Evolutionary conservation across 2,888 invertebrate genomes (phyloP), one percentile per base, ranked within the genome.

Genomic region (Heteromurus nitidus): DNA sequence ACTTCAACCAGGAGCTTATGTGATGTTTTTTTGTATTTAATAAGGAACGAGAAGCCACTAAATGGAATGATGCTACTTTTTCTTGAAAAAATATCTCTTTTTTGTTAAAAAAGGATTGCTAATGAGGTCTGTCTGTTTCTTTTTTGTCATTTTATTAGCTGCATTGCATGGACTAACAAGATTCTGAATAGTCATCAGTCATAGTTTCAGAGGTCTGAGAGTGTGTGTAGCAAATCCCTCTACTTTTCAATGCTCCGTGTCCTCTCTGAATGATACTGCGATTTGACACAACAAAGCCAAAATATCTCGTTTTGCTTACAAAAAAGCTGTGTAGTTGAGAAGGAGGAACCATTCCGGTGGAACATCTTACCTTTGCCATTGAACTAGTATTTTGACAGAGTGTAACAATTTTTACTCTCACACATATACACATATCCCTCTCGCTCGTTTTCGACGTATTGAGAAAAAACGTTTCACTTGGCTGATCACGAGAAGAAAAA

Each of bases 321-420:
- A n/a, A n/a, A n/a, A n/a, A n/a, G n/a, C n/a, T n/a, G n/a, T n/a
- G n/a, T n/a, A n/a, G n/a, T n/a, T 3, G 44, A 67, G 24, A 36
- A 72, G 44, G 44, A 53, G 60, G 55, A 79, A 79, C 36, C 67
- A 80, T 80, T 65, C 72, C 80, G 58, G 73, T 80, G 73, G 73
- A 80, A 80, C 73, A 50, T 53, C 74, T 67, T 80, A 76, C 70
- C 82, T 81, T 83, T 84, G 83, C 81, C 83, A 84, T 84, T 84
- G 83, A 84, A 84, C 75, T 82, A 79, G 73, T 79, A 67, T 80
- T 72, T 80, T 80, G 79, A 79, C 79, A 79, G 76, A 73, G 50
- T 58, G 65, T 64, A 72, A 72, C 72, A 42, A 70, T 69, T 77
- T 77, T 24, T 50, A 22, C 2, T 72, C 36, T 47, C 53, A 28